Evolutionary conservation across 2,797 vertebrate genomes (phyloP).

Genomic region (Ciconia nigra): DNA sequence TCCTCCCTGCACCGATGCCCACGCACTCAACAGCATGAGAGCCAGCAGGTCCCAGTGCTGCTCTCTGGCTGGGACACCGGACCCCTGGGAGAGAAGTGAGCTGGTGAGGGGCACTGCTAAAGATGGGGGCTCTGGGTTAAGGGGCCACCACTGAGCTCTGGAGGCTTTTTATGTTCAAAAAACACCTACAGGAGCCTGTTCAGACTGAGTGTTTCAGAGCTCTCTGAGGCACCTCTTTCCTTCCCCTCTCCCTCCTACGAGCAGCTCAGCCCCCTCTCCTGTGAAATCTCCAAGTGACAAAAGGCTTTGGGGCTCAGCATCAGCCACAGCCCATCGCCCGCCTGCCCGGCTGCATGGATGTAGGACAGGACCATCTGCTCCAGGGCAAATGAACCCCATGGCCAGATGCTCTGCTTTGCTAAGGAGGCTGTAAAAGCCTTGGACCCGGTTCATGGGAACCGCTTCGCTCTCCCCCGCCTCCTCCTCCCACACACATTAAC

Average conservation of each 20-base stretch:
- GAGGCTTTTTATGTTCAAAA: neutral
- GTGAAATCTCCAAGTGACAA: neutral
- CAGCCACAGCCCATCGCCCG: neutral
- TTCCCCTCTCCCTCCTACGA: neutral
- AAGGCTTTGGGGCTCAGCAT: conserved; percentile 5
- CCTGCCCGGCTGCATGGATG: neutral
- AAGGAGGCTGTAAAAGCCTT: conserved; percentile 36
- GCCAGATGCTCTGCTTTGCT: conserved; percentile 68
- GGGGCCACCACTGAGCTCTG: neutral
- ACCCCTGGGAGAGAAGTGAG: neutral
- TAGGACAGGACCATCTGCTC: conserved; percentile 65
- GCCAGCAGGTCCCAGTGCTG: neutral
- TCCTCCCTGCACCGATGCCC: neutral
- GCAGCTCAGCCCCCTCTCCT: neutral
- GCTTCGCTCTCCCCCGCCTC: conserved; percentile 16
- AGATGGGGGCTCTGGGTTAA: neutral
- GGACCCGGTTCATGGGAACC: conserved; percentile 52
- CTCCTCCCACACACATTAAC: conserved; percentile 54
- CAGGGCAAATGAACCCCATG: conserved; percentile 30
- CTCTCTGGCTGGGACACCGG: neutral
- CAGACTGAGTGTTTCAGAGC: neutral
- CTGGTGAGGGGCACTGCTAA: neutral
- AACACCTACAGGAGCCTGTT: neutral
- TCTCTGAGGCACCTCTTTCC: neutral
- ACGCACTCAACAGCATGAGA: rapidly evolving